These are phyloP conservation scores for Cyprinodon brontotheroides DNA, from an alignment of 2,113 vertebrate genomes.

Conservation along the genomic window DNA sequence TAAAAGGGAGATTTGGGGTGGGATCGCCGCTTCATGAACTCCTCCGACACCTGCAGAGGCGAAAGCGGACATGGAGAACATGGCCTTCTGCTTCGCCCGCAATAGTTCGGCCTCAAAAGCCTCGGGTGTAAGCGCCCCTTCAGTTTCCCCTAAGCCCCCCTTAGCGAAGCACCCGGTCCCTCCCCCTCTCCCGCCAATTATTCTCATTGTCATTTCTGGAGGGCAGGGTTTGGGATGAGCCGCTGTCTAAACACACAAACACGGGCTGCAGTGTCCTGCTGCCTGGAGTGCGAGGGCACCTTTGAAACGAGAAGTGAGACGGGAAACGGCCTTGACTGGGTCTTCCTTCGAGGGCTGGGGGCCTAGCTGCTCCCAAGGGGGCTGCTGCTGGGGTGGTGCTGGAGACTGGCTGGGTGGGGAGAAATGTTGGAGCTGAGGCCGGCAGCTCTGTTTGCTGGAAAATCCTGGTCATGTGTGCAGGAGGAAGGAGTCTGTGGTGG, in stretches of 20 bases:
- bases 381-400: slow-evolving; percentile 55
- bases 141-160: slow-evolving; percentile 61
- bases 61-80: slow-evolving; percentile 79
- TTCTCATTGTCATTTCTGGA: slow-evolving; percentile 82
- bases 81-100: slow-evolving; percentile 61
- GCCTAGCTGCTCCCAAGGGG: slow-evolving; percentile 56
- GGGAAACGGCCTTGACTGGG: slow-evolving; percentile 66
- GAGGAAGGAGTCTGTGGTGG: slow-evolving; percentile 79
- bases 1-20: slow-evolving; percentile 93
- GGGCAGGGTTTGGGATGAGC: slow-evolving; percentile 48
- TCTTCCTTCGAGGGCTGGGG: slow-evolving; percentile 80
- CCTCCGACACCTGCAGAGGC: slow-evolving; percentile 89
- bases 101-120: slow-evolving; percentile 65
- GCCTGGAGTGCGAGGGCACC: slow-evolving; percentile 87
- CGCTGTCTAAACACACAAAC: slow-evolving; percentile 79
- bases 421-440: slow-evolving; percentile 43
- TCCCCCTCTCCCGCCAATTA: slow-evolving; percentile 64
- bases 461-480: slow-evolving; percentile 68
- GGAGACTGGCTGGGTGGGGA: slow-evolving; percentile 49
- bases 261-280: slow-evolving; percentile 82
- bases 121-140: slow-evolving; percentile 70
- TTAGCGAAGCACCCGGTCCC: slow-evolving; percentile 52
- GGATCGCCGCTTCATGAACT: slow-evolving; percentile 98
- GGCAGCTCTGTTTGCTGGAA: slow-evolving; percentile 59
- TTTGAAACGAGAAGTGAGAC: slow-evolving; percentile 84